Evolutionary conservation across 1,140 invertebrate species (phyloP), one percentile per base, ranked within the genome.

Genomic region (Eupristina koningsbergeri): DNA sequence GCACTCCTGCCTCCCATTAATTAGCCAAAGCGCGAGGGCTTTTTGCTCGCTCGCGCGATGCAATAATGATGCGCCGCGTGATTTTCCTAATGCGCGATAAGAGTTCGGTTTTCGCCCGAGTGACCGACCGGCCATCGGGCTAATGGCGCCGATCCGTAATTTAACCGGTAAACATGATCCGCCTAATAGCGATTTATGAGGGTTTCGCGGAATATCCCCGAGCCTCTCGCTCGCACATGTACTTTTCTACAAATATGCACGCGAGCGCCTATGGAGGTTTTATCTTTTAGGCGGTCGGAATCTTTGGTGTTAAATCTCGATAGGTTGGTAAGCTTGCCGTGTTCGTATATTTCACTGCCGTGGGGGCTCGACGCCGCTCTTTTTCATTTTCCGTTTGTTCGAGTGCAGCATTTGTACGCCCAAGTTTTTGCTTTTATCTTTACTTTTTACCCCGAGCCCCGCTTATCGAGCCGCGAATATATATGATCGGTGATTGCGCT

Each of bases 111-210:
- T 67, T 67, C 34, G 64, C n/a, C 31, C 31, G 67, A 8, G n/a
- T 36, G 39, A 71, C 41, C 41, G 67, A 71, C 67, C 67, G 41
- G 67, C 26, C 41, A 71, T 71, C 36, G 67, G 81, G 31, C 58
- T 89, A 90, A 89, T 90, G 87, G 88, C 85, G 67, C 86, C 87
- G 87, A 89, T 89, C 87, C 88, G 88, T 88, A 89, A 88, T 88
- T 86, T 85, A 63, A 86, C 84, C 85, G 76, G 69, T 84, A 85
- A 83, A 73, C 79, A 84, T 83, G 47, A 85, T 84, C 67, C 81
- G 47, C 80, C 71, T 85, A 85, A 85, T 81, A 81, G 80, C 45
- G 36, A 31, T 80, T 29, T 73, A 63, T 29, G 17, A 11, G 36
- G 69, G 1, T 36, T 45, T 45, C 22, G 39, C 41, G 31, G n/a